Evolutionary conservation across 2,113 vertebrate genomes (phyloP), one percentile per base, ranked within the genome.

Genomic region (Prunella himalayana): DNA sequence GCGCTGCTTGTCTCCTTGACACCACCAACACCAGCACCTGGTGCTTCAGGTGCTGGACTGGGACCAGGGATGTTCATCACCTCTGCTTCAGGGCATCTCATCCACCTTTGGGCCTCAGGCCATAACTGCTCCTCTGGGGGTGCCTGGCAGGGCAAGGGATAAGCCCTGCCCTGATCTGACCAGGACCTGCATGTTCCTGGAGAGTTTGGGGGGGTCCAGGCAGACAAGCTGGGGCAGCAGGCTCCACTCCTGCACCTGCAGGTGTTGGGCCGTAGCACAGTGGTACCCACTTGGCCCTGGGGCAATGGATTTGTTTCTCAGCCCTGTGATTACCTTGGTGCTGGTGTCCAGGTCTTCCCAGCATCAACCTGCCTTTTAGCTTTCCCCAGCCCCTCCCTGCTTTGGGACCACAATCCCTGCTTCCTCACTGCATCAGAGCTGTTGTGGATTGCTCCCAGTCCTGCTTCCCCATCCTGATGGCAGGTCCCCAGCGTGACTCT

Each of bases 401-500:
- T 93, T 82, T 94, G 71, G 54, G 50, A 70, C 79, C 11, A 3
- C 1, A 4, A 22, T 83, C 33, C 47, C 30, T 73, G 79, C 82
- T 86, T 82, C 69, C 47, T 59, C 16, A 33, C 85, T 9, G 9
- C 63, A 42, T 78, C 88, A 61, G 37, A 13, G 45, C 73, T 93
- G 49, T 76, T 0, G 1, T 44, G 69, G 60, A 56, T 66, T 1
- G 1, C 71, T 88, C 81, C 54, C 42, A 73, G 92, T 65, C 56
- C 82, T 28, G 69, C 82, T 85, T 88, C 33, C 50, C 82, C 60
- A 27, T 86, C 80, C 81, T 7, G 1, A 15, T 56, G 86, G 91
- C 49, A 63, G 37, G 64, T 92, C 28, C 24, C 86, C 33, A 45
- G 91, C 0, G 9, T 92, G 84, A 80, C 94, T 96, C 96, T 84